Conservation (phyloP, 2,113 vertebrate genomes). For the Larimichthys crocea region DNA sequence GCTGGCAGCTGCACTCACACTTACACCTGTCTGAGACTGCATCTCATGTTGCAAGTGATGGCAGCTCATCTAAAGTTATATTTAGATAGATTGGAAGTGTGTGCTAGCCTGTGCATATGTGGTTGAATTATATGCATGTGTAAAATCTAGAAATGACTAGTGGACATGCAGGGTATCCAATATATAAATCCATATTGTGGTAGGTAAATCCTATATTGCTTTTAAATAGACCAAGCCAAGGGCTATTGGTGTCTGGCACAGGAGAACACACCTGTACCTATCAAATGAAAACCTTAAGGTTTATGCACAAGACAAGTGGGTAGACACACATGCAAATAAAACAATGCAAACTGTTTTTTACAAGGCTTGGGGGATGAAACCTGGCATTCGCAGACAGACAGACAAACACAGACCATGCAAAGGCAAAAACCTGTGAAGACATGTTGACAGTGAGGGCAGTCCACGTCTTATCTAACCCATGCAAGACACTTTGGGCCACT, state of each 20-base stretch:
- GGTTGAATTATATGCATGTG: not conserved
- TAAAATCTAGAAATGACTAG: not conserved
- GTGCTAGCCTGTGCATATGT: not conserved
- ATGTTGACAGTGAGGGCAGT: slow-evolving; percentile 88
- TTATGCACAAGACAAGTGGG: not conserved
- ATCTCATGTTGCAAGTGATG: slow-evolving; percentile 13
- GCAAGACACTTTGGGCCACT: slow-evolving; percentile 87
- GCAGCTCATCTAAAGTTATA: not conserved
- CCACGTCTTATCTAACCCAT: slow-evolving; percentile 87
- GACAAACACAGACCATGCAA: not conserved
- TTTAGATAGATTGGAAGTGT: not conserved
- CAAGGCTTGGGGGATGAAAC: no score
- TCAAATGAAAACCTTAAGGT: not conserved
- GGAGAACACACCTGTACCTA: not conserved
- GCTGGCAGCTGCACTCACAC: not conserved
- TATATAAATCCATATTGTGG: not conserved
- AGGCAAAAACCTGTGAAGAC: slow-evolving; percentile 88
- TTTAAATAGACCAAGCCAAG: not conserved
- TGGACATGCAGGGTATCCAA: not conserved
- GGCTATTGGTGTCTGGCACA: not conserved
- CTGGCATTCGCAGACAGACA: no score
- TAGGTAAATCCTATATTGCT: not conserved
- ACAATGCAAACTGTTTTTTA: no score
- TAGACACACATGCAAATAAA: not conserved
- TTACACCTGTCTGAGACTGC: slow-evolving; percentile 3